Conservation (phyloP, 2,113 vertebrate species). For the Struthio camelus region DNA sequence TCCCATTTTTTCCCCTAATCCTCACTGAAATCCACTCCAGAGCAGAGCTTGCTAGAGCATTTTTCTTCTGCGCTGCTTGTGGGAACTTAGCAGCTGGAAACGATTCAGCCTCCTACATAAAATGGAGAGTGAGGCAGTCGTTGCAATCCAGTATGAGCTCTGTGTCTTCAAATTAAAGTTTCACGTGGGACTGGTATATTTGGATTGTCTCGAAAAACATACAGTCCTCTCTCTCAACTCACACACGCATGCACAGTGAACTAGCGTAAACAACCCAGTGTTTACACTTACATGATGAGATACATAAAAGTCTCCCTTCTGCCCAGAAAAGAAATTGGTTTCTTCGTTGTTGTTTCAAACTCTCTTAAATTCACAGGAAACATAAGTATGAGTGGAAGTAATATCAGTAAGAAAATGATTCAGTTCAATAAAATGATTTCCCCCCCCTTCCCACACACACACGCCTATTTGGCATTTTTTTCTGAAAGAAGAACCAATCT, state of each 20-base stretch:
- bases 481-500: neutral
- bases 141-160: neutral
- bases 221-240: neutral
- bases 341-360: neutral
- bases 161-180: neutral
- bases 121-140: neutral
- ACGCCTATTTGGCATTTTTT: neutral
- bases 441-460: neutral
- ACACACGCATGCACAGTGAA: fast-evolving
- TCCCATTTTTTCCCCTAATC: neutral
- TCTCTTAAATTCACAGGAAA: constrained; percentile 22
- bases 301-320: fast-evolving
- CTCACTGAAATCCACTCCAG: neutral
- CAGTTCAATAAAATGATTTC: neutral
- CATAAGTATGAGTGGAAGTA: neutral
- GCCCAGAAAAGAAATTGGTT: neutral
- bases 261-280: fast-evolving
- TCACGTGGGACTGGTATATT: too few species aligned
- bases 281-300: neutral
- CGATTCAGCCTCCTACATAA: neutral
- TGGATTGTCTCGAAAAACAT: neutral
- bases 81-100: neutral
- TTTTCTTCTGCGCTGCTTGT: neutral
- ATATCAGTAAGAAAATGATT: neutral
- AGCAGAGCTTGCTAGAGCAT: neutral